phyloP scores from a whole-genome alignment of 2,113 vertebrate species.

The Mormyrus lacerda region DNA sequence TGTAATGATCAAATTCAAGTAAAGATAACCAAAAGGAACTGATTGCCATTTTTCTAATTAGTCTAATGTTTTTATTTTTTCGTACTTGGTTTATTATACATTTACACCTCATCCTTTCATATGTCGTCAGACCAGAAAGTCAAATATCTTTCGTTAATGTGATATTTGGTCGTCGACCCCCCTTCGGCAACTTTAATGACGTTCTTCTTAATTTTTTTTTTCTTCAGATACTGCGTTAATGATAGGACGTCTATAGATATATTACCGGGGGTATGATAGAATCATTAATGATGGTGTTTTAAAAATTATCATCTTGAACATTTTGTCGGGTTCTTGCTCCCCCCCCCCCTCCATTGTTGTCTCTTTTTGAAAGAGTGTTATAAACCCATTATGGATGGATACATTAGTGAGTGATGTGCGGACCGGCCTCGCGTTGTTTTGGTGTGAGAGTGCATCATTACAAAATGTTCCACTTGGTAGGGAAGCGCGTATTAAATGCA shows the following conservation, averaged over 20 bases:
- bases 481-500: slow-evolving; percentile 70
- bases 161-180: slow-evolving; percentile 31
- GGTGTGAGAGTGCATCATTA: slow-evolving; percentile 74
- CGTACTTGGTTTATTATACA: slow-evolving; percentile 34
- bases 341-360: slow-evolving; percentile 47
- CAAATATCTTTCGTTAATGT: slow-evolving; percentile 41
- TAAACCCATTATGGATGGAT: slow-evolving; percentile 72
- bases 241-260: slow-evolving; percentile 57
- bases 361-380: slow-evolving; percentile 66
- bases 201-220: slow-evolving; percentile 45
- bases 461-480: slow-evolving; percentile 73
- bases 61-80: slow-evolving; percentile 42
- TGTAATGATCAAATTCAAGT: slow-evolving; percentile 50
- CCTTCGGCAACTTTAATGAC: slow-evolving; percentile 23
- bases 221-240: slow-evolving; percentile 51
- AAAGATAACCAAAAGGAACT: slow-evolving; percentile 39
- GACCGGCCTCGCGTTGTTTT: slow-evolving; percentile 59
- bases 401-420: slow-evolving; percentile 75
- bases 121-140: slow-evolving; percentile 41
- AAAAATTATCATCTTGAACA: slow-evolving; percentile 62
- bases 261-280: slow-evolving; percentile 55
- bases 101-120: slow-evolving; percentile 40
- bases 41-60: slow-evolving; percentile 54
- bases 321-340: slow-evolving; percentile 46
- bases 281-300: slow-evolving; percentile 64